phyloP scores from a whole-genome alignment of 2,113 vertebrate genomes.

The Mirounga angustirostris region DNA sequence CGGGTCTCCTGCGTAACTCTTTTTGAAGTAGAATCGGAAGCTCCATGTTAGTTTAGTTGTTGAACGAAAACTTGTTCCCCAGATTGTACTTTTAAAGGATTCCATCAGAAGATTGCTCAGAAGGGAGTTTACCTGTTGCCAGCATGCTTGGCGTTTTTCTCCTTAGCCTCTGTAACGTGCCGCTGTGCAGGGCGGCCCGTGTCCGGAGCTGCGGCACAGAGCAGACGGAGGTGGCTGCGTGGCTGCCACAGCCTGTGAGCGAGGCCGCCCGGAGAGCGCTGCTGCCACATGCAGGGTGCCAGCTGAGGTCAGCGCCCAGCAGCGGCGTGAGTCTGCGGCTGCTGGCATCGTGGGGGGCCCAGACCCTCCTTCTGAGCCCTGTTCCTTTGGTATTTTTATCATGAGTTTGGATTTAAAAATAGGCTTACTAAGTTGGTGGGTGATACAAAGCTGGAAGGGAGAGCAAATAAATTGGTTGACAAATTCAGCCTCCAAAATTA shows the following conservation, averaged over 20 bases:
- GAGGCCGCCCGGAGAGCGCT: background rate
- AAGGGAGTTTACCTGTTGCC: background rate
- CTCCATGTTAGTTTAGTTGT: background rate
- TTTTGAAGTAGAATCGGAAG: background rate
- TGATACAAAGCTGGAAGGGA: background rate
- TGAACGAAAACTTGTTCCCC: background rate
- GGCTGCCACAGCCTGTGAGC: too few species aligned
- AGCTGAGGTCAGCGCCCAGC: background rate
- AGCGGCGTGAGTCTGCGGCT: rapidly evolving
- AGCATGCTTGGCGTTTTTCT: background rate
- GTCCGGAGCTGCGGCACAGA: too few species aligned
- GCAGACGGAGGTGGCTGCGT: background rate
- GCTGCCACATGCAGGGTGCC: background rate
- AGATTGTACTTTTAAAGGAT: background rate
- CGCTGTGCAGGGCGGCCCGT: rapidly evolving
- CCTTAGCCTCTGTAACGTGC: background rate
- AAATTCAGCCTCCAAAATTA: background rate
- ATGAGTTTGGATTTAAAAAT: background rate
- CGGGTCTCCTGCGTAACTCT: background rate
- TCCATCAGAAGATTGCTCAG: background rate
- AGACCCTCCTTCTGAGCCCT: background rate
- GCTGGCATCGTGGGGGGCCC: rapidly evolving
- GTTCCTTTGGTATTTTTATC: background rate
- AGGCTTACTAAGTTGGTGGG: background rate
- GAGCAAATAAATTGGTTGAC: background rate